A percentile compares a stretch with the other conserved stretches of the same genome.
These are phyloP conservation scores for Dendrolimus kikuchii DNA, from an alignment of 1,140 invertebrate species.

Conservation along the genomic window DNA sequence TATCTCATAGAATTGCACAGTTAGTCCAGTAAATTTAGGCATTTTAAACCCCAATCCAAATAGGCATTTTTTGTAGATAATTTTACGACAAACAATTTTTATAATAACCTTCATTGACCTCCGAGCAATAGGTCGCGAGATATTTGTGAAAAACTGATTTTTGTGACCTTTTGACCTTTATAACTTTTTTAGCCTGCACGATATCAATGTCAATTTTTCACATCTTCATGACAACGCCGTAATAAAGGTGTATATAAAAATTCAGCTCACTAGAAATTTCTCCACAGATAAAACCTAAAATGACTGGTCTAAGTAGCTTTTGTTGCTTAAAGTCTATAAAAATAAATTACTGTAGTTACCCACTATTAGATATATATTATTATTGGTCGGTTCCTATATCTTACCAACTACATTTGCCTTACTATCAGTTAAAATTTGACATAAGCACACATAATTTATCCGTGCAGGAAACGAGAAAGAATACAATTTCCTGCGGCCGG, in stretches of 20 bases:
- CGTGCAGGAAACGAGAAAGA: no score
- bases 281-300: conserved; percentile 11
- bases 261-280: conserved; percentile 10
- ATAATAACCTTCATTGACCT: conserved; percentile 10
- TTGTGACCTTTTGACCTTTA: conserved; percentile 9
- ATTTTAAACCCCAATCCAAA: no score
- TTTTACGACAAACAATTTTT: conserved; percentile 11
- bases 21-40: no score
- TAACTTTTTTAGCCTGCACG: conserved; percentile 15
- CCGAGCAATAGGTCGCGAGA: conserved; percentile 5
- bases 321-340: no score
- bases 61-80: conserved; percentile 1
- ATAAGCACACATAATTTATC: no score
- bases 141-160: conserved; percentile 8
- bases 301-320: conserved; percentile 8
- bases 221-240: conserved; percentile 7
- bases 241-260: conserved; percentile 12
- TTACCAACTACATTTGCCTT: no score
- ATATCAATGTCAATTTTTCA: conserved; percentile 14
- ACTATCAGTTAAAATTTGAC: no score
- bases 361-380: no score
- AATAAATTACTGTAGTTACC: no score
- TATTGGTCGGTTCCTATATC: no score
- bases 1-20: no score
- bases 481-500: no score